Conservation (phyloP, 2,888 invertebrate species). For the Zeuzera pyrina region DNA sequence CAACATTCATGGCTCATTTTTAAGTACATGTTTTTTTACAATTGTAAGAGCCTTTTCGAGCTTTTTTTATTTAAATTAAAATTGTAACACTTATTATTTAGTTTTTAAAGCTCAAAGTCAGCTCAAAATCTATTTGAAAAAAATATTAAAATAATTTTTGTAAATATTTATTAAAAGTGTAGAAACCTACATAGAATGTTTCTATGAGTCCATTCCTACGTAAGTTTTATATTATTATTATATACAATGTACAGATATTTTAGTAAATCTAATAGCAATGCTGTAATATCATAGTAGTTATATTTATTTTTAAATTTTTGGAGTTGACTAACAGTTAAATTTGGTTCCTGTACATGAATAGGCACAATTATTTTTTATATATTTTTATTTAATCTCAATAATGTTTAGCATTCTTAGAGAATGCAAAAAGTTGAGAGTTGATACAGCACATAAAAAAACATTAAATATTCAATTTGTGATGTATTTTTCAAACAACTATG, state of each 20-base stretch:
- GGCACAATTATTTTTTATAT: too few relatives aligned
- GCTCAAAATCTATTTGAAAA: conserved; percentile 50
- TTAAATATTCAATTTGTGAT: too few relatives aligned
- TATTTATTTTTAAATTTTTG: too few relatives aligned
- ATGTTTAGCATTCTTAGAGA: too few relatives aligned
- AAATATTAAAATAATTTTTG: conserved; percentile 31
- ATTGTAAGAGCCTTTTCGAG: conserved; percentile 20
- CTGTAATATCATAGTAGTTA: too few relatives aligned
- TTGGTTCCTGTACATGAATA: too few relatives aligned
- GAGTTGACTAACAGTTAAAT: too few relatives aligned
- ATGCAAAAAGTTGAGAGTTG: too few relatives aligned
- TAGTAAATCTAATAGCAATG: too few relatives aligned
- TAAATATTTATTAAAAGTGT: conserved; percentile 42
- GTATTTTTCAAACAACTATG: too few relatives aligned
- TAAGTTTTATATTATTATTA: conserved; percentile 46
- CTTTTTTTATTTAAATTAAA: conserved; percentile 7
- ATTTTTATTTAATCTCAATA: too few relatives aligned
- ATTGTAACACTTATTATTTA: conserved; percentile 28
- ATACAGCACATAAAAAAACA: too few relatives aligned
- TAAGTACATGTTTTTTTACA: conserved; percentile 1
- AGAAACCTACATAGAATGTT: conserved; percentile 24
- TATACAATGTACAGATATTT: conserved; percentile 38
- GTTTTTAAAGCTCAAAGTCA: conserved; percentile 68
- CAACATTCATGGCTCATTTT: neutral
- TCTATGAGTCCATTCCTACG: conserved; percentile 50